Conservation (phyloP, 2,888 invertebrate genomes). For the Drosophila melanosoma region DNA sequence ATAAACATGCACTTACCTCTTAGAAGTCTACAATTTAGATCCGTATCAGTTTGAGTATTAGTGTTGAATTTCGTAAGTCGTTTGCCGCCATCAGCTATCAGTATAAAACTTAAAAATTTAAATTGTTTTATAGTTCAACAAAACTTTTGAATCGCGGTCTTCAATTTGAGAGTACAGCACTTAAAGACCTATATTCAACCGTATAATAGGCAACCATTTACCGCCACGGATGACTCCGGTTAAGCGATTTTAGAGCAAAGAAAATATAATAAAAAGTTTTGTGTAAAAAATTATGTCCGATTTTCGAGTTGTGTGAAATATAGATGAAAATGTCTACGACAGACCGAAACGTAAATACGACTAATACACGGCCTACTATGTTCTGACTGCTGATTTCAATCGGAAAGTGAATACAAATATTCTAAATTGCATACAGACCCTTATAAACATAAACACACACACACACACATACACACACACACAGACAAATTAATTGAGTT, state of each 20-base stretch:
- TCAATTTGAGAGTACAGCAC: constrained; percentile 48
- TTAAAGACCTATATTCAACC: constrained; percentile 9
- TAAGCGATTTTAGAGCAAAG: constrained; percentile 52
- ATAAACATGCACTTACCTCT: constrained; percentile 34
- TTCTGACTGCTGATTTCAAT: constrained; percentile 10
- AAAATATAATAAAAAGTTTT: constrained; percentile 40
- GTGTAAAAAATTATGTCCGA: constrained; percentile 61
- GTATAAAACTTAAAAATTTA: too few species aligned
- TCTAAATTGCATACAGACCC: background rate
- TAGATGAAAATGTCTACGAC: constrained; percentile 29
- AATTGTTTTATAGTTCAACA: background rate
- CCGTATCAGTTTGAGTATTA: too few species aligned
- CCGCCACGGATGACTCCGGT: constrained; percentile 45
- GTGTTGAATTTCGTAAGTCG: too few species aligned
- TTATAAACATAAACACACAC: background rate
- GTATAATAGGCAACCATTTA: constrained; percentile 16
- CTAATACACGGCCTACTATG: constrained; percentile 36
- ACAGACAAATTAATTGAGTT: background rate
- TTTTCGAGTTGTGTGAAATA: constrained; percentile 60
- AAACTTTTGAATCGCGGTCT: constrained; percentile 44
- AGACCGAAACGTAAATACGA: constrained; percentile 20
- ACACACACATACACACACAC: background rate
- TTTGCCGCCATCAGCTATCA: too few species aligned
- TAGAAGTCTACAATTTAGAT: constrained; percentile 31
- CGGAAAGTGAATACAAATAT: constrained; percentile 2